These are phyloP conservation scores for Cyaniris semiargus DNA, from an alignment of 2,888 invertebrate species.

Conservation along the genomic window DNA sequence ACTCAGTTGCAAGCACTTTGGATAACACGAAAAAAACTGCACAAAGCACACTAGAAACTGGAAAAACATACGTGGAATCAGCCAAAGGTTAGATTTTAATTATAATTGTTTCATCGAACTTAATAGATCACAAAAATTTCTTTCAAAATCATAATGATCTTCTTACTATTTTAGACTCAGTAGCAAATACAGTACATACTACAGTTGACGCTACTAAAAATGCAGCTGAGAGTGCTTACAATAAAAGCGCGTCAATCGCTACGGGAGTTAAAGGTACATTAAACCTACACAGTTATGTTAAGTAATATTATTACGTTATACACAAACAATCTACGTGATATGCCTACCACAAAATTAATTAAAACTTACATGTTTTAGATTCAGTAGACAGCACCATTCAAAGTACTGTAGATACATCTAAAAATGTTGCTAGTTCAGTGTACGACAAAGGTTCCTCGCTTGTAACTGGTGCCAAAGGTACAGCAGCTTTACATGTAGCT, in stretches of 20 bases:
- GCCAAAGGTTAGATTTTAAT: conserved; percentile 45
- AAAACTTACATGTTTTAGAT: conserved; percentile 47
- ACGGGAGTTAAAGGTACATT: conserved; percentile 50
- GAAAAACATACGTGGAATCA: conserved; percentile 51
- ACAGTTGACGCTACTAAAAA: conserved; percentile 56
- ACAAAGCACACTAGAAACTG: conserved; percentile 61
- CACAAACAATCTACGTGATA: neutral
- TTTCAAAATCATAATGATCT: conserved; percentile 32
- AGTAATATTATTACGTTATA: neutral
- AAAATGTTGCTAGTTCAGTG: conserved; percentile 46
- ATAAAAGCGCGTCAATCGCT: conserved; percentile 44
- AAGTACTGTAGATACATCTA: conserved; percentile 51
- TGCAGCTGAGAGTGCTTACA: conserved; percentile 46
- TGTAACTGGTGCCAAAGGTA: conserved; percentile 48
- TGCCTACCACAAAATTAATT: neutral
- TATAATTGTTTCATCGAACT: conserved; percentile 35
- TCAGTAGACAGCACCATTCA: conserved; percentile 46
- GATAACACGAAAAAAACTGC: conserved; percentile 71
- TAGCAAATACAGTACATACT: conserved; percentile 60
- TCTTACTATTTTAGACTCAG: conserved; percentile 54
- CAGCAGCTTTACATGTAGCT: neutral
- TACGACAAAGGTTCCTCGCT: conserved; percentile 54
- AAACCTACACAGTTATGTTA: no score
- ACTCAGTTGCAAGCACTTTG: conserved; percentile 61
- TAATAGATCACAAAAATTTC: neutral